Base-by-base conservation (phyloP, 2,888 invertebrate genomes). In the Hetaerina titia region DNA sequence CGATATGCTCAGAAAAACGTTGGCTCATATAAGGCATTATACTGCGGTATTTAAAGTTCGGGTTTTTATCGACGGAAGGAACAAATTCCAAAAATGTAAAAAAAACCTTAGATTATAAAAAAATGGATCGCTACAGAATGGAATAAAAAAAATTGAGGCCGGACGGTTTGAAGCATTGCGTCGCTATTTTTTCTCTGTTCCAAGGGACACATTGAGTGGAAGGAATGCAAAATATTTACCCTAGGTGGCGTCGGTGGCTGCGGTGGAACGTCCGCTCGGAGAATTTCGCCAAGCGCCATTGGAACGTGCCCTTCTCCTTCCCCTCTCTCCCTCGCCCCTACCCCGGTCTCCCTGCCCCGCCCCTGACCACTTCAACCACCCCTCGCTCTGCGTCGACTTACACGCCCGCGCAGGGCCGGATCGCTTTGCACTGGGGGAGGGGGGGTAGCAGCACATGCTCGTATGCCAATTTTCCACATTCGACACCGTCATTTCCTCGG, bases 201-300 rank as follows among this genome's bases (percentile, higher is more conserved):
- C 81, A 31, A 0, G 81, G 81, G 81, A 31, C 81, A 13, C 81
- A 13, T 22, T 31, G 31, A 81, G 81, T n/a, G 31, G 22, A 31
- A 81, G 81, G 81, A 81, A 81, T 81, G 81, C 81, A 81, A 81
- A 81, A 81, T 81, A 81, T 81, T 81, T 81, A 81, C 81, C 81
- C 25, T 81, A 81, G 81, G 81, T 81, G 81, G 81, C 81, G 9
- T 19, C 81, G n/a, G 81, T 11, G 81, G 81, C 60, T 31, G 81
- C 31, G 81, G 25, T 81, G 25, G 9, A n/a, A 9, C 74, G 74
- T 25, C 25, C 74, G 25, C 31, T 22, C 13, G 81, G 81, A 31
- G 81, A 81, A 81, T 81, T 81, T 81, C 25, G 81, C 25, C 31
- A 31, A 25, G 31, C 13, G 11, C 81, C 81, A 15, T 31, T 81